Conservation (phyloP, 2,888 invertebrate genomes). For the Chloroclystis v-ata region DNA sequence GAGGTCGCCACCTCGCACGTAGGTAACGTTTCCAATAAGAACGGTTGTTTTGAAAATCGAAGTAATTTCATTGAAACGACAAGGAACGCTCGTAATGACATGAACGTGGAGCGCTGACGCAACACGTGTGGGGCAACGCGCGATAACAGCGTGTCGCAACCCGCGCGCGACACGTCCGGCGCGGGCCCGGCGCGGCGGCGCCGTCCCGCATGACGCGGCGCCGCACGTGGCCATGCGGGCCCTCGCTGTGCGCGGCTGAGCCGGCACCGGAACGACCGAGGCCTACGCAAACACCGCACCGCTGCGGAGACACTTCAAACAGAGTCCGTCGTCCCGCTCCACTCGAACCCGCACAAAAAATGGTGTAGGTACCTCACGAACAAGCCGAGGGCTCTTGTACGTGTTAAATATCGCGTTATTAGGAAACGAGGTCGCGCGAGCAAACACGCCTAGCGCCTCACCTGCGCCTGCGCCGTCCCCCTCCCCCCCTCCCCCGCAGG, state of each 20-base stretch:
- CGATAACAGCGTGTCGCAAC: constrained; percentile 21
- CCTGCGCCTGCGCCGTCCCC: constrained; percentile 18
- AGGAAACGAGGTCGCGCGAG: constrained; percentile 10
- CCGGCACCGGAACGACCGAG: constrained; percentile 46
- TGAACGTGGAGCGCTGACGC: constrained; percentile 18
- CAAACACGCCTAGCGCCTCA: constrained; percentile 34
- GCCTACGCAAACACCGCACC: constrained; percentile 71
- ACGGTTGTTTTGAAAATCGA: constrained; percentile 5
- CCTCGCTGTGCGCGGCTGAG: constrained; percentile 38
- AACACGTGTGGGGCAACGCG: constrained; percentile 23
- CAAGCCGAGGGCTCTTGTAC: constrained; percentile 54
- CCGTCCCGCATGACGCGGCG: too few relatives aligned
- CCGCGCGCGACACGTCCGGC: constrained; percentile 28
- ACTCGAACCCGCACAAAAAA: constrained; percentile 51
- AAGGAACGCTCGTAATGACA: constrained; percentile 8
- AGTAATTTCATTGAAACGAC: constrained; percentile 9
- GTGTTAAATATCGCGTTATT: constrained; percentile 55
- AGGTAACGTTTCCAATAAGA: not conserved
- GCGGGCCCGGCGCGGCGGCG: not conserved
- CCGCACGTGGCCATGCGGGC: constrained; percentile 4
- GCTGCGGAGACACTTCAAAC: constrained; percentile 65
- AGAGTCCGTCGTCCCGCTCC: constrained; percentile 52
- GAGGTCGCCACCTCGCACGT: too few relatives aligned
- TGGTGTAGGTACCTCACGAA: constrained; percentile 54
- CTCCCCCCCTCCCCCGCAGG: not conserved